phyloP scores from a whole-genome alignment of 2,113 vertebrate species.

The Puma concolor region DNA sequence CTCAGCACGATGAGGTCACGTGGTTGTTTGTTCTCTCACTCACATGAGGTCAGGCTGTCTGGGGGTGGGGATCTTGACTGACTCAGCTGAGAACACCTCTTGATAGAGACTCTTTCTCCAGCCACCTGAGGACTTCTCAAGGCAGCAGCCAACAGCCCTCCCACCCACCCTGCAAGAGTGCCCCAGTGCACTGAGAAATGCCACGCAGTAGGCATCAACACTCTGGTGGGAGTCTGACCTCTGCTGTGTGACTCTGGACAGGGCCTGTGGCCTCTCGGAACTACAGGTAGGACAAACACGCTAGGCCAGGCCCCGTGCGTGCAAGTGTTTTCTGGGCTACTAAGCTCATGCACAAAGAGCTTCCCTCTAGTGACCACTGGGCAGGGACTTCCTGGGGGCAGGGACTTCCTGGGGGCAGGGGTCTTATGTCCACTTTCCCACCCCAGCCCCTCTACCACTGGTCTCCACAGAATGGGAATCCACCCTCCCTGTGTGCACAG shows the following conservation, averaged over 20 bases:
- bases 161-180: background rate
- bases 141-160: background rate
- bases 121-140: background rate
- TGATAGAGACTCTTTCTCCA: background rate
- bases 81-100: background rate
- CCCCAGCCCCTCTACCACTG: background rate
- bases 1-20: background rate
- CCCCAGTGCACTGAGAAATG: background rate
- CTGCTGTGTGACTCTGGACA: background rate
- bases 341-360: background rate
- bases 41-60: background rate
- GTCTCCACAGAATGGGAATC: background rate
- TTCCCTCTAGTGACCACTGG: background rate
- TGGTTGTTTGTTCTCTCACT: background rate
- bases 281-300: background rate
- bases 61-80: background rate
- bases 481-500: background rate
- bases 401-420: background rate
- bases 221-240: background rate
- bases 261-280: background rate
- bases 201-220: no score
- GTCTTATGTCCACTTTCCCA: background rate
- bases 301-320: accelerated
- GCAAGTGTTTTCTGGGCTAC: background rate
- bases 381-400: background rate